Base-by-base conservation (phyloP, 2,113 vertebrate genomes). In the Trogon surrucura region DNA sequence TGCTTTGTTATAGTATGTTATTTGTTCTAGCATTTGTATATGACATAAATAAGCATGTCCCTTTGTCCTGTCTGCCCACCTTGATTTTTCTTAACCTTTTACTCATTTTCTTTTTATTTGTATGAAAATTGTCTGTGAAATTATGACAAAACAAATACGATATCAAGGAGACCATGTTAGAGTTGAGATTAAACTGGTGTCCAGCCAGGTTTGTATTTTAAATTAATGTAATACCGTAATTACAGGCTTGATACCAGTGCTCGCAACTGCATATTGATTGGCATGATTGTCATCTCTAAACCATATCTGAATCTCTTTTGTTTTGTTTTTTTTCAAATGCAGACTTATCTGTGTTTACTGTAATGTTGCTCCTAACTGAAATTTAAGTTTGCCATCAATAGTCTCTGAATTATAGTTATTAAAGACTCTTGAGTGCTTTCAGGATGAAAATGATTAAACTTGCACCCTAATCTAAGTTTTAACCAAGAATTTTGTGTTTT, bases 21-120 rank as follows among this genome's bases (percentile, higher is more conserved):
- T 72, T 57, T 94, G 47, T 45, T 81, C 12, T 54, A 16, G 48
- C 12, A 45, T 61, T 81, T 81, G 30, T 7, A 6, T 71, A 21
- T 25, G 48, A 29, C 17, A 38, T 48, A 53, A 62, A 38, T 48
- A 53, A 62, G n/a, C 13, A 27, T 34, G 13, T 36, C 13, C 3
- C 2, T 77, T 75, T 6, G 11, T 60, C 47, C 11, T 2, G 0
- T 36, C 54, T 20, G 6, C 4, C 3, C 5, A 3, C 9, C 7
- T 18, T 53, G n/a, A 36, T n/a, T 64, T 38, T 44, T 36, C 36
- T 45, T 72, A 65, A 51, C 22, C 11, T 92, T 79, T 60, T 72
- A 45, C 23, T 72, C 2, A n/a, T 64, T 74, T 79, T 62, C 14
- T 29, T 80, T 79, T 92, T 62, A n/a, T 58, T 36, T 7, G 9